Conservation (phyloP, 2,113 vertebrate genomes). For the Scortum barcoo region DNA sequence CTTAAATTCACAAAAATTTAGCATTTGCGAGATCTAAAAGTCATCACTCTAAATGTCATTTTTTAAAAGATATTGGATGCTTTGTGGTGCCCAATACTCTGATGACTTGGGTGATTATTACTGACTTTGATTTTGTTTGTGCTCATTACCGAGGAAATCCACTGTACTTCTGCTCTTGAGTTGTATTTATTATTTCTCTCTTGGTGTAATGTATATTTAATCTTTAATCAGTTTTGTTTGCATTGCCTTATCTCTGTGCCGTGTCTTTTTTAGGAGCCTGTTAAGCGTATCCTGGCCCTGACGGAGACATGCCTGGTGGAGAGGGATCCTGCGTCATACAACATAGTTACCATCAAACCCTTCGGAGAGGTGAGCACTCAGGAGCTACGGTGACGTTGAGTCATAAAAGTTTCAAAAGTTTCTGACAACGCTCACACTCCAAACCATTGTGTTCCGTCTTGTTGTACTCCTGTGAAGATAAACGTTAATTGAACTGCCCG, state of each 20-base stretch:
- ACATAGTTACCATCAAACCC: constrained; percentile 96
- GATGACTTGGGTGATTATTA: background rate
- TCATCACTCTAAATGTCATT: no score
- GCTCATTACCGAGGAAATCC: background rate
- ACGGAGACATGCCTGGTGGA: constrained; percentile 98
- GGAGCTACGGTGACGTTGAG: background rate
- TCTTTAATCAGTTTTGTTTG: background rate
- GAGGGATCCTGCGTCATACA: constrained; percentile 96
- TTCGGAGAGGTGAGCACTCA: constrained; percentile 90
- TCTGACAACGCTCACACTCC: background rate
- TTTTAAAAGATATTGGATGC: no score
- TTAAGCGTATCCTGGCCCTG: constrained; percentile 93
- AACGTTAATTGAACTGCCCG: background rate
- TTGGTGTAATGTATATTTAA: background rate
- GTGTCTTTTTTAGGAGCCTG: constrained; percentile 88
- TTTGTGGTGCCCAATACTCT: background rate
- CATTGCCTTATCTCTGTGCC: background rate
- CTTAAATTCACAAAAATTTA: background rate
- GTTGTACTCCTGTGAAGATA: background rate
- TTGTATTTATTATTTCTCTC: background rate
- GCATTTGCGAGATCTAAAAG: no score
- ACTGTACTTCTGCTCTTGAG: background rate
- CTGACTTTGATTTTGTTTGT: background rate
- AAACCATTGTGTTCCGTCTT: background rate
- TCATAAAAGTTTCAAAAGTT: background rate